Evolutionary conservation across 2,888 invertebrate genomes (phyloP).

Genomic region (Podotricha telesiphe): DNA sequence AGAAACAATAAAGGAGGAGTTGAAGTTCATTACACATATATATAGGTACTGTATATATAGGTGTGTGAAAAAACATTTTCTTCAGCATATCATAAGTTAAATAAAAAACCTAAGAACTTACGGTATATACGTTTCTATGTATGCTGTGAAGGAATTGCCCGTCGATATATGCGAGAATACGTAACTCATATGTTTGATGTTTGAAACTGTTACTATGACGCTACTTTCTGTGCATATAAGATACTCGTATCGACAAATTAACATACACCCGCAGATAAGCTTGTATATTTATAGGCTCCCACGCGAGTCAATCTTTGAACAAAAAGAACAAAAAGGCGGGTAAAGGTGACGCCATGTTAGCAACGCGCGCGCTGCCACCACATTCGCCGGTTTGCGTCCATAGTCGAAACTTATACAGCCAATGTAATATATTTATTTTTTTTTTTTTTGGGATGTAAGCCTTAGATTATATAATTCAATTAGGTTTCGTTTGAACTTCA

Average conservation of each 20-base stretch:
- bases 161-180: neutral
- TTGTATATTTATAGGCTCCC: constrained; percentile 43
- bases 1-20: too few relatives aligned
- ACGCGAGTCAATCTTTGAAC: constrained; percentile 52
- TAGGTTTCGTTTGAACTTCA: neutral
- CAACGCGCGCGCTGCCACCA: constrained; percentile 53
- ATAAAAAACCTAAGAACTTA: too few relatives aligned
- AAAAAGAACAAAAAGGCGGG: constrained; percentile 52
- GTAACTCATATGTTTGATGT: too few relatives aligned
- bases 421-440: constrained; percentile 25
- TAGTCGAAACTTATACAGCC: constrained; percentile 37
- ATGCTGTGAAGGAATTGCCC: too few relatives aligned
- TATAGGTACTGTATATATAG: too few relatives aligned
- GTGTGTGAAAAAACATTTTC: too few relatives aligned
- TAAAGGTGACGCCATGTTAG: constrained; percentile 48
- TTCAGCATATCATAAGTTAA: too few relatives aligned
- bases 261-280: constrained; percentile 40
- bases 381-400: constrained; percentile 49
- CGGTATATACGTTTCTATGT: too few relatives aligned
- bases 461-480: constrained; percentile 16
- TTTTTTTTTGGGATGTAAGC: neutral
- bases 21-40: too few relatives aligned
- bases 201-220: too few relatives aligned
- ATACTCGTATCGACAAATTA: constrained; percentile 19
- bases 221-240: too few relatives aligned